phyloP scores from a whole-genome alignment of 2,113 vertebrate genomes.

The Hypocryptadius cinnamomeus region DNA sequence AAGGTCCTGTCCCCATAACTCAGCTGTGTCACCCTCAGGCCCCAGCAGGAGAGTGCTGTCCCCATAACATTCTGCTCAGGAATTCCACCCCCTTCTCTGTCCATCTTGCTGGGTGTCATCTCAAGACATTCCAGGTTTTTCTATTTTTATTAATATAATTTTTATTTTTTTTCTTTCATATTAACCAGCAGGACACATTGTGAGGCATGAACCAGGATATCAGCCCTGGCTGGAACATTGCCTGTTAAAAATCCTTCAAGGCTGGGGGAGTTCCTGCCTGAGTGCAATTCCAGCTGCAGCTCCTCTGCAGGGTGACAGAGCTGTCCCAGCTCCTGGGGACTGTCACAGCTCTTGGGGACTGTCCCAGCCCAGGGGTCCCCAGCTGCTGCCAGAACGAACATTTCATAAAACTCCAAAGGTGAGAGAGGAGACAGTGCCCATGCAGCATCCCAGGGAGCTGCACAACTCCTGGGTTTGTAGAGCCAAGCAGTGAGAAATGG shows the following conservation, averaged over 20 bases:
- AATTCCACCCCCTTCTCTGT: not conserved
- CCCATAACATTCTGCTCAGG: not conserved
- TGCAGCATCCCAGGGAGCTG: fast-evolving
- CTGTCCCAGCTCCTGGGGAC: no score
- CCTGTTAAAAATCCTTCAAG: not conserved
- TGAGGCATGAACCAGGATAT: not conserved
- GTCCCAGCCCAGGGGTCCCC: not conserved
- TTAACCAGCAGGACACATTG: not conserved
- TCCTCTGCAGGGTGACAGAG: not conserved
- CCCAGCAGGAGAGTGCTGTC: no score
- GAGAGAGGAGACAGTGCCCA: no score
- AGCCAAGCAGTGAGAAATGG: not conserved
- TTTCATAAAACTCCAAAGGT: not conserved
- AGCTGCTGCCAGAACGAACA: not conserved
- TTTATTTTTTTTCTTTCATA: not conserved
- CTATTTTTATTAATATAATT: no score
- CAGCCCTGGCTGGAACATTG: not conserved
- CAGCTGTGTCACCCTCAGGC: no score
- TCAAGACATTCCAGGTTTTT: not conserved
- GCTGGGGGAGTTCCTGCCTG: not conserved
- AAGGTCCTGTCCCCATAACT: not conserved
- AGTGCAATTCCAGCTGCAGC: not conserved
- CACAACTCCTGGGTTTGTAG: not conserved
- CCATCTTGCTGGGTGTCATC: not conserved
- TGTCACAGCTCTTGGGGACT: not conserved